These are phyloP conservation scores for Dynastes grantii DNA, from an alignment of 2,888 invertebrate genomes.

Conservation along the genomic window DNA sequence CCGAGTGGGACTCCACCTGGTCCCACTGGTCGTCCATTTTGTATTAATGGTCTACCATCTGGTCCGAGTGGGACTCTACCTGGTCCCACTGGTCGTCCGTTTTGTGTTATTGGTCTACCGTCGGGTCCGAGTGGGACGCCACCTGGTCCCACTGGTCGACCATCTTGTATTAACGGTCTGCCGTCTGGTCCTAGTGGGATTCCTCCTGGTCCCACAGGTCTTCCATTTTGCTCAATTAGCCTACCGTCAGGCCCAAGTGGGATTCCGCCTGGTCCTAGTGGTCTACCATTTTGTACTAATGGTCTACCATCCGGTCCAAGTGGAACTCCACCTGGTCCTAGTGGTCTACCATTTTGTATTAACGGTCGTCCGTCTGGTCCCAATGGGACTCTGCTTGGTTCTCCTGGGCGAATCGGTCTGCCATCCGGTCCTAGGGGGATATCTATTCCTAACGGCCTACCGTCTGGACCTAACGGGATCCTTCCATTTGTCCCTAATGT, in stretches of 20 bases:
- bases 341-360: constrained; percentile 5
- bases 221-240: constrained; percentile 23
- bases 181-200: neutral
- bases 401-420: constrained; percentile 37
- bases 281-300: neutral
- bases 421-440: constrained; percentile 35
- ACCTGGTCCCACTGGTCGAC: too few relatives aligned
- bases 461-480: neutral
- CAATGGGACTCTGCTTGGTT: constrained; percentile 5
- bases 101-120: too few relatives aligned
- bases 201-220: constrained; percentile 45
- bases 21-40: constrained; percentile 51
- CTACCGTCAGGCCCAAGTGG: constrained; percentile 35
- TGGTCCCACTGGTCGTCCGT: too few relatives aligned
- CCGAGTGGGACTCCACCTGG: constrained; percentile 51
- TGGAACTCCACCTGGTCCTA: constrained; percentile 26
- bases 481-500: constrained; percentile 17
- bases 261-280: constrained; percentile 33
- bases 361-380: neutral
- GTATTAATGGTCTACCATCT: constrained; percentile 44
- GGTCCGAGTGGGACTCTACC: neutral
- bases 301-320: constrained; percentile 11
- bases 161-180: too few relatives aligned
- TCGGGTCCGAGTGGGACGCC: too few relatives aligned
- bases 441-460: too few relatives aligned